Evolutionary conservation across 2,888 invertebrate species (phyloP).

Genomic region (Drosophila quinaria): DNA sequence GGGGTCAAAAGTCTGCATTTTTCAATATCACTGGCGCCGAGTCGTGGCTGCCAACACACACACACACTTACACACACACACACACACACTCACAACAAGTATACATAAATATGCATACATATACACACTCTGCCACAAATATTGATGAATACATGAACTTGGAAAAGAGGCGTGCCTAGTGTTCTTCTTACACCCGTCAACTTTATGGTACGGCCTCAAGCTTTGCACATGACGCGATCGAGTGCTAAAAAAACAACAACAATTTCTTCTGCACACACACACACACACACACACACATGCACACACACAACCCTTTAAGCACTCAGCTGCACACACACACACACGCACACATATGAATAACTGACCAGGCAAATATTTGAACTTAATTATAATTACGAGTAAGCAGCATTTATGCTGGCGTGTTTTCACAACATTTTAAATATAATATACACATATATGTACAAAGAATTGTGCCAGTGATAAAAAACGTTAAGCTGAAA

Average conservation of each 20-base stretch:
- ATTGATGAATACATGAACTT: conserved; percentile 54
- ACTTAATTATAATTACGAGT: conserved; percentile 29
- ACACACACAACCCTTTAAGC: conserved; percentile 7
- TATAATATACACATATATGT: neutral
- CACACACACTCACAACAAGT: neutral
- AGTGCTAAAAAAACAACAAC: conserved; percentile 41
- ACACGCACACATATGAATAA: neutral
- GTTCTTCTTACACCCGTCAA: conserved; percentile 36
- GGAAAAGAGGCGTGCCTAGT: conserved; percentile 27
- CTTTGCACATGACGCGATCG: conserved; percentile 41
- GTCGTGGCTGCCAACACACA: conserved; percentile 43
- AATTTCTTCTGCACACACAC: conserved; percentile 12
- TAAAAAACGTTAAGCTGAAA: neutral
- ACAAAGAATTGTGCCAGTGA: neutral
- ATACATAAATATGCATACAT: neutral
- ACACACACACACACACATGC: conserved; percentile 23
- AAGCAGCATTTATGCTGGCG: conserved; percentile 21
- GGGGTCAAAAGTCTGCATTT: conserved; percentile 67
- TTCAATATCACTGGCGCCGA: conserved; percentile 67
- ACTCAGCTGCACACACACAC: neutral
- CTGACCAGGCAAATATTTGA: conserved; percentile 25
- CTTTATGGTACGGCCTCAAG: conserved; percentile 39
- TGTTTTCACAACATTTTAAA: conserved; percentile 12
- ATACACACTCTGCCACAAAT: conserved; percentile 10
- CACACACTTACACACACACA: conserved; percentile 14